Evolutionary conservation across 1,140 invertebrate species (phyloP), one percentile per base, ranked within the genome.

Genomic region (Drosophila athabasca): DNA sequence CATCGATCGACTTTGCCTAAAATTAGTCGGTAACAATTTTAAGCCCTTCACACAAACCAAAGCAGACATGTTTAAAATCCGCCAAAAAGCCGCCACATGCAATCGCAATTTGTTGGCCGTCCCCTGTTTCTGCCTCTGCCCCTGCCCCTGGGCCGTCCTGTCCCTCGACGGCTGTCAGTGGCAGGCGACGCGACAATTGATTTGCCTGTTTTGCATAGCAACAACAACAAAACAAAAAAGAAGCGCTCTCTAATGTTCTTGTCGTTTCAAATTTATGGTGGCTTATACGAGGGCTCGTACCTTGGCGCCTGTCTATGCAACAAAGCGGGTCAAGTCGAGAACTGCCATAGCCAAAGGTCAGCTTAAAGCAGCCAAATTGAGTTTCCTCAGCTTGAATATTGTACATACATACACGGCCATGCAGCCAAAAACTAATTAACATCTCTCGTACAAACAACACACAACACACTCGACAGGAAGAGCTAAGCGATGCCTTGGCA

Each of bases 111-210:
- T 74, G 59, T 29, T 55, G 51, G 49, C 46, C 62, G 44, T 51
- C 66, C 75, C 61, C 61, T n/a, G 8, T 11, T 8, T 2, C 6
- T 31, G 31, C 39, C 51, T 46, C 59, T 78, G 78, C 3, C 31
- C 8, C 31, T 3, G 61, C 46, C 29, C 60, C 60, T 35, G 64
- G 17, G n/a, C 41, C 19, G 17, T 69, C 53, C 54, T 81, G 74
- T 26, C 24, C 24, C 24, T 26, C 4, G 24, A 26, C 24, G 24
- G 24, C 24, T 26, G 24, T 81, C 79, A 59, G 61, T 67, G 72
- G 69, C 74, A 82, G 62, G 62, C 75, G 62, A 60, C 72, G 79
- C 78, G 82, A 78, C 82, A 87, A 87, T 87, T 85, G 82, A 85
- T 85, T 85, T 70, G 83, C 68, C 67, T 61, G 54, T 49, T 67